Conservation (phyloP, 2,113 vertebrate species). For the Ictalurus furcatus region DNA sequence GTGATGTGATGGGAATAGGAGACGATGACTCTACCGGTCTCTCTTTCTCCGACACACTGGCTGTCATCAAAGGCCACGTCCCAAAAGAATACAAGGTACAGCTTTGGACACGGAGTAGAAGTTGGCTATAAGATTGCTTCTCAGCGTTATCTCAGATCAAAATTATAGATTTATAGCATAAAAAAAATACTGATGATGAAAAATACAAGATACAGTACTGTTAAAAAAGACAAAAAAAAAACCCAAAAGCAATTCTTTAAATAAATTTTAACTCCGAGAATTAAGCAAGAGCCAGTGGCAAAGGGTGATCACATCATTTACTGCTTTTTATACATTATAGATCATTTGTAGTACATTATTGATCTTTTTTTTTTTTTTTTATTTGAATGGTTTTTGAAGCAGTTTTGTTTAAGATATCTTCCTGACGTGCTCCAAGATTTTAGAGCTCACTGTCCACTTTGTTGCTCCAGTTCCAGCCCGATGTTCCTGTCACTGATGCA, state of each 20-base stretch:
- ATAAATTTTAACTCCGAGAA: no score
- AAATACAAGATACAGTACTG: no score
- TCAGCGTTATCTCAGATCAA: not conserved
- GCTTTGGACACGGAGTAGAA: not conserved
- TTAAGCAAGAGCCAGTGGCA: no score
- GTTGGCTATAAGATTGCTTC: not conserved
- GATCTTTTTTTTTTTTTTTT: not conserved
- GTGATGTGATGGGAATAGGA: slow-evolving; percentile 33
- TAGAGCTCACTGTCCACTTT: not conserved
- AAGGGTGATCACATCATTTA: not conserved
- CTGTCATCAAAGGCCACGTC: not conserved
- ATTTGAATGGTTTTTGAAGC: not conserved
- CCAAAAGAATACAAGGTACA: slow-evolving; percentile 42
- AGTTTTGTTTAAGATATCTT: no score
- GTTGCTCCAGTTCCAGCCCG: slow-evolving; percentile 35
- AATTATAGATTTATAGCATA: not conserved
- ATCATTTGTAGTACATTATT: not conserved
- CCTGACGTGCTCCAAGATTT: not conserved
- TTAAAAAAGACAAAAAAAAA: no score
- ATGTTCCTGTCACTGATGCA: not conserved
- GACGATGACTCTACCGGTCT: slow-evolving; percentile 29
- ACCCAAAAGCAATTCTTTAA: no score
- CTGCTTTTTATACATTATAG: not conserved
- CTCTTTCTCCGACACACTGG: slow-evolving; percentile 17
- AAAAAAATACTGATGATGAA: no score